Evolutionary conservation across 2,797 vertebrate species (phyloP), one percentile per base, ranked within the genome.

Genomic region (Melanotaenia nigrans): DNA sequence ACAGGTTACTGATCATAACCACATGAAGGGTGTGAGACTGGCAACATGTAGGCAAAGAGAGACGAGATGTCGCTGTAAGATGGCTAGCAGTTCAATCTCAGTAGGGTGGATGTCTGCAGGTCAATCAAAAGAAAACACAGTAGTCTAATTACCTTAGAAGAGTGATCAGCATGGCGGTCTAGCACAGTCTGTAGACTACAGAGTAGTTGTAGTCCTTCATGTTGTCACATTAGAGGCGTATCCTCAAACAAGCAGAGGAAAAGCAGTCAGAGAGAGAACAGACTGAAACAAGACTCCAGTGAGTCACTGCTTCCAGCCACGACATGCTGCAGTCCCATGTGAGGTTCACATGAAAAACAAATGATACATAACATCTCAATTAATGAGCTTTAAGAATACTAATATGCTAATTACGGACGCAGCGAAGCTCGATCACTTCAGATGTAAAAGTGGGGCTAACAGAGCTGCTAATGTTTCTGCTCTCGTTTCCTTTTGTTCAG

Each of bases 281-380:
- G 47, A 22, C n/a, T 8, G 47, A 49, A 49, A 49, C 47, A 18
- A 32, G 18, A 40, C 22, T 47, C n/a, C 36, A 40, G 32, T 32
- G 42, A 57, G 38, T 33, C 36, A 38, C 22, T 13, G 54, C 38
- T 42, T 18, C 12, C 5, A 22, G 28, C 25, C 53, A 73, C 38
- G 47, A 65, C 65, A 38, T 22, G 24, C 30, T 53, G 33, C 14
- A 54, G 35, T 42, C 55, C 35, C 57, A 33, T 32, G 49, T n/a
- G 63, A 56, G 58, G 57, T 49, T 63, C 32, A 22, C 22, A 58
- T 35, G 62, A 64, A 53, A 51, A 71, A 71, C 40, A 62, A 58
- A 58, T 49, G 8, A 64, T 49, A 45, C 62, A 64, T 35, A 53
- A 36, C 32, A 53, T 49, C 33, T 58, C 64, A 63, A 71, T 71